phyloP scores from a whole-genome alignment of 2,113 vertebrate genomes.

The Lophura nycthemera region DNA sequence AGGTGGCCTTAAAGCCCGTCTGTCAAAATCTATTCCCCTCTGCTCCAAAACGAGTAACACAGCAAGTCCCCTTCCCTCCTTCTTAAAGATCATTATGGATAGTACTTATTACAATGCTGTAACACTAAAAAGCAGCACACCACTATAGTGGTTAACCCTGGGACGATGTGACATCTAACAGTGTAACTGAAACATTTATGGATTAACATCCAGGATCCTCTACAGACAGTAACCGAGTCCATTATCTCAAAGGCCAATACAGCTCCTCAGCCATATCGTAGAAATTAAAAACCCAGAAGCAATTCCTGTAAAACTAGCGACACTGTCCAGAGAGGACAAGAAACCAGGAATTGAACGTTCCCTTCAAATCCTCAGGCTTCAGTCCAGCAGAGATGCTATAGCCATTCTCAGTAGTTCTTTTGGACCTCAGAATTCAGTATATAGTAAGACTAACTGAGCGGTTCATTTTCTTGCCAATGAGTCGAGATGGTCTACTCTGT shows the following conservation, averaged over 20 bases:
- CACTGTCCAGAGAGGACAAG: conserved; percentile 31
- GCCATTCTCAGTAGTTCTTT: conserved; percentile 51
- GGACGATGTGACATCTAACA: conserved; percentile 72
- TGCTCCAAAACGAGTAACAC: conserved; percentile 51
- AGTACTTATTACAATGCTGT: conserved; percentile 59
- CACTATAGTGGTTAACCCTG: conserved; percentile 81
- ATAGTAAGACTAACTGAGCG: conserved; percentile 96
- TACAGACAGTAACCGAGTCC: conserved; percentile 34
- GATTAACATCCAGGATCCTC: conserved; percentile 57
- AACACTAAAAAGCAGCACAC: conserved; percentile 79
- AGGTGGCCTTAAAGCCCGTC: conserved; percentile 64
- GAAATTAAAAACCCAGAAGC: conserved; percentile 61
- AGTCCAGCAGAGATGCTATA: conserved; percentile 38
- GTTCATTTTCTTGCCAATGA: conserved; percentile 98
- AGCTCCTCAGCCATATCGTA: conserved; percentile 61
- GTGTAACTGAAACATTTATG: conserved; percentile 64
- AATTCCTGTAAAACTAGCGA: conserved; percentile 67
- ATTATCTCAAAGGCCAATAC: conserved; percentile 46
- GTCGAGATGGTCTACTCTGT: conserved; percentile 87
- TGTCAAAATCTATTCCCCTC: conserved; percentile 64
- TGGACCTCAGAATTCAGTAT: conserved; percentile 80
- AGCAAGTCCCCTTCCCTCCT: conserved; percentile 58
- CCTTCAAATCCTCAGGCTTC: not conserved
- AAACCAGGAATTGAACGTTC: conserved; percentile 47
- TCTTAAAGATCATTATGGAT: conserved; percentile 57